Percentiles rank a stretch among this genome's conserved stretches.
These are phyloP conservation scores for Amphipyra tragopoginis DNA, from an alignment of 2,888 invertebrate species.

Conservation along the genomic window DNA sequence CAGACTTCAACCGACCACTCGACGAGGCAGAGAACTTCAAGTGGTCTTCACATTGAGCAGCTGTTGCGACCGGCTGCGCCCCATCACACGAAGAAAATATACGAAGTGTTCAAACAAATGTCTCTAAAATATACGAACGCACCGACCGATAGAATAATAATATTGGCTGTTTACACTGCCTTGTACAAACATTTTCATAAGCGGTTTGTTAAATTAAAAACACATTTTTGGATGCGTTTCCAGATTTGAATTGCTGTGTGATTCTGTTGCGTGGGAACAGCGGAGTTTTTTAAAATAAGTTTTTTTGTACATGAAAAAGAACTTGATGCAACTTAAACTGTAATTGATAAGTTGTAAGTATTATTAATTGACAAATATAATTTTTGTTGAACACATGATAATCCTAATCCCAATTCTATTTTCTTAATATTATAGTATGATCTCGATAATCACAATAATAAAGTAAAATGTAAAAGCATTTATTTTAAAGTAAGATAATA, in stretches of 20 bases:
- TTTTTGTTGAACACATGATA: too few relatives aligned
- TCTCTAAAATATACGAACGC: slow-evolving; percentile 63
- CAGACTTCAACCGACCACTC: slow-evolving; percentile 61
- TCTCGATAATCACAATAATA: not conserved
- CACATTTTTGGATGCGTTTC: slow-evolving; percentile 59
- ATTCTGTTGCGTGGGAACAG: slow-evolving; percentile 49
- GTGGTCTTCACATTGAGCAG: slow-evolving; percentile 73
- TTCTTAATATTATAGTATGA: too few relatives aligned
- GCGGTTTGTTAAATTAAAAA: slow-evolving; percentile 70
- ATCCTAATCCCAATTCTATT: too few relatives aligned
- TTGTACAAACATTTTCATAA: slow-evolving; percentile 74
- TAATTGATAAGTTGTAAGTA: too few relatives aligned
- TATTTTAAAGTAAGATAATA: not conserved
- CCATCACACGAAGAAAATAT: slow-evolving; percentile 76
- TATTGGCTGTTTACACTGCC: slow-evolving; percentile 72
- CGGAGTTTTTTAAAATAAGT: not conserved
- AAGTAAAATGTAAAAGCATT: slow-evolving; percentile 4
- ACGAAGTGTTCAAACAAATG: slow-evolving; percentile 81
- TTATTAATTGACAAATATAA: too few relatives aligned
- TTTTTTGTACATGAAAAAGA: too few relatives aligned
- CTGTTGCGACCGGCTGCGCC: slow-evolving; percentile 79
- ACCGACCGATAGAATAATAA: slow-evolving; percentile 68
- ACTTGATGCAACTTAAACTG: too few relatives aligned
- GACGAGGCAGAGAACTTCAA: slow-evolving; percentile 66
- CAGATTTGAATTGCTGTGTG: slow-evolving; percentile 48